Conservation (phyloP, 2,113 vertebrate genomes). For the Sigmodon hispidus region DNA sequence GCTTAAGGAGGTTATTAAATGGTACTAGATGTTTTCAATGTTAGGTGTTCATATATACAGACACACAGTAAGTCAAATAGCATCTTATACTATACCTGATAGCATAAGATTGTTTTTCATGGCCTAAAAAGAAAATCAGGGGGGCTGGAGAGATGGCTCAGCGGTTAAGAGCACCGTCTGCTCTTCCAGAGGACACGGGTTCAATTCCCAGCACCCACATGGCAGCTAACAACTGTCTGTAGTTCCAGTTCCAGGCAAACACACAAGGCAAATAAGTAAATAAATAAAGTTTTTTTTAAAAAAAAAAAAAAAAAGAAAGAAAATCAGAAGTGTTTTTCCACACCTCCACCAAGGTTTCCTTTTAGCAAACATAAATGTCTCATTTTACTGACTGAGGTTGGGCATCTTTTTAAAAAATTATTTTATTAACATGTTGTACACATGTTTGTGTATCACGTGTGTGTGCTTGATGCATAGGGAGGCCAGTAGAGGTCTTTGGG, state of each 20-base stretch:
- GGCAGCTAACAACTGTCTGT: too few relatives aligned
- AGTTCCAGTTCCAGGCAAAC: too few relatives aligned
- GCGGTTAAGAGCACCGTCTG: too few relatives aligned
- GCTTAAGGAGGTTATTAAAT: slow-evolving; percentile 22
- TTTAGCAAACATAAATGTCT: neutral
- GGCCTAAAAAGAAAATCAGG: neutral
- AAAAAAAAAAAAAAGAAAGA: too few relatives aligned
- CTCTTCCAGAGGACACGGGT: too few relatives aligned
- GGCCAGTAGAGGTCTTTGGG: neutral
- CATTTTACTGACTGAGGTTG: neutral
- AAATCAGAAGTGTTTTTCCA: too few relatives aligned
- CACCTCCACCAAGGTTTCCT: neutral
- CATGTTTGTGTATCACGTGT: neutral
- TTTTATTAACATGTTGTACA: neutral
- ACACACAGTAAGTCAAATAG: neutral
- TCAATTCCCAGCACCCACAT: too few relatives aligned
- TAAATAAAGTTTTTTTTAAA: too few relatives aligned
- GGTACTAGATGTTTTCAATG: slow-evolving; percentile 20
- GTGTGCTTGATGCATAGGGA: neutral
- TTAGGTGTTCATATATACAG: neutral
- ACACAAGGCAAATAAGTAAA: too few relatives aligned
- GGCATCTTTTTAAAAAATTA: neutral
- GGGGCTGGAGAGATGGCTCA: too few relatives aligned
- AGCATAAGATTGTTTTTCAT: neutral
- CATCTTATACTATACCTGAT: neutral